These are phyloP conservation scores for Tridacna gigas DNA, from an alignment of 2,888 invertebrate species.

Conservation along the genomic window DNA sequence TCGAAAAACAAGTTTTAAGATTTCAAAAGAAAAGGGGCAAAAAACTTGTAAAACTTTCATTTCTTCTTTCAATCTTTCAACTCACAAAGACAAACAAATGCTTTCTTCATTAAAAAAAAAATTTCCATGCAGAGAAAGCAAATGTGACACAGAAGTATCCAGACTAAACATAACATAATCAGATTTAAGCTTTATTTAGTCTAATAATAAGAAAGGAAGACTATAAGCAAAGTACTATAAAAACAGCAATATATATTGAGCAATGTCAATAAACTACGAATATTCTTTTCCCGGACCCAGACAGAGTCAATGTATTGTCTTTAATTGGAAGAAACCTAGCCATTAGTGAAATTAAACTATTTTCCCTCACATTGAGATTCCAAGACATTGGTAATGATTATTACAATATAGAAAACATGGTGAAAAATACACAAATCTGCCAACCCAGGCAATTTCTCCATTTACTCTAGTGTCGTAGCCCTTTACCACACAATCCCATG, in stretches of 20 bases:
- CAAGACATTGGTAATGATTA: not conserved
- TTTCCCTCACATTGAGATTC: not conserved
- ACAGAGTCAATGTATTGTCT: constrained; percentile 21
- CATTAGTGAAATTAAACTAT: constrained; percentile 27
- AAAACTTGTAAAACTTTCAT: too few species aligned
- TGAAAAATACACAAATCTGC: not conserved
- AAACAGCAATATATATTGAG: constrained; percentile 21
- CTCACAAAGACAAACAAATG: too few species aligned
- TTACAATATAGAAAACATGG: not conserved
- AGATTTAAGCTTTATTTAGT: not conserved
- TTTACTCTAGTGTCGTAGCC: not conserved
- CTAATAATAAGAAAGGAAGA: not conserved
- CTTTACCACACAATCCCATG: not conserved
- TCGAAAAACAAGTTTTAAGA: too few species aligned
- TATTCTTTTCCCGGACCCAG: constrained; percentile 8
- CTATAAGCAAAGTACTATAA: constrained; percentile 2
- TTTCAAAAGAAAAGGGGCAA: too few species aligned
- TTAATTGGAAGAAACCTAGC: constrained; percentile 24
- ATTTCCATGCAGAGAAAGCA: too few species aligned
- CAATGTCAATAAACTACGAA: constrained; percentile 20
- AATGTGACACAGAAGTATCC: too few species aligned
- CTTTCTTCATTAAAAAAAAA: too few species aligned
- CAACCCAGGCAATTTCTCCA: not conserved
- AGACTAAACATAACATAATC: too few species aligned
- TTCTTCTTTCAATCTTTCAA: too few species aligned